Evolutionary conservation across 2,888 invertebrate species (phyloP).

Genomic region (Archips xylosteana): DNA sequence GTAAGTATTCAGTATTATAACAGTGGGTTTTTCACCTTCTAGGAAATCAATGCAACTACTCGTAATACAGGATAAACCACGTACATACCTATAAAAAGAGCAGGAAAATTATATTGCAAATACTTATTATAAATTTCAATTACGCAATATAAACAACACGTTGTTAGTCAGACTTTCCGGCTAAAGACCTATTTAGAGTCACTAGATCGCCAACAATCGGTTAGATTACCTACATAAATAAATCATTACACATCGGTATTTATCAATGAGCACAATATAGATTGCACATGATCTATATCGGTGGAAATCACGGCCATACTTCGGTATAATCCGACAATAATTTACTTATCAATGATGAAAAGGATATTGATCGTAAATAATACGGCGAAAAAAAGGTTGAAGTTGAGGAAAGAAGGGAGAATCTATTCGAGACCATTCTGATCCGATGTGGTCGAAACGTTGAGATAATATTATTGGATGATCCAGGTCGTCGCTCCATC

Average conservation of each 20-base stretch:
- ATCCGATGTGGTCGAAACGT: too few relatives aligned
- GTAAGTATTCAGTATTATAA: too few relatives aligned
- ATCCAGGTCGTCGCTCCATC: too few relatives aligned
- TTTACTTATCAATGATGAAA: neutral
- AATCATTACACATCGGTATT: conserved; percentile 12
- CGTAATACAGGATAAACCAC: neutral
- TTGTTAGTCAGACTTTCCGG: neutral
- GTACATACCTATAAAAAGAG: neutral
- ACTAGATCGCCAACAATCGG: conserved; percentile 1
- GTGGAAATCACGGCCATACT: conserved; percentile 4
- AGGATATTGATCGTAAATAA: neutral
- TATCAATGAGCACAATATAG: conserved; percentile 14
- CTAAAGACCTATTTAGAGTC: conserved; percentile 1
- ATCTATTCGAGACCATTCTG: too few relatives aligned
- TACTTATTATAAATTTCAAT: too few relatives aligned
- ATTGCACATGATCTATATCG: conserved; percentile 12
- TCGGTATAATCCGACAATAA: neutral
- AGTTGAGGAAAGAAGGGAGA: too few relatives aligned
- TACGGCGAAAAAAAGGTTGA: neutral
- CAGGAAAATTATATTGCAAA: neutral
- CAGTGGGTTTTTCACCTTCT: too few relatives aligned
- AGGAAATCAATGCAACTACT: too few relatives aligned
- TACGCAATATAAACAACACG: neutral
- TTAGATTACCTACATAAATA: conserved; percentile 6
- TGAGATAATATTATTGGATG: too few relatives aligned